Evolutionary conservation across 2,113 vertebrate species (phyloP).

Genomic region (Aspiorhynchus laticeps): DNA sequence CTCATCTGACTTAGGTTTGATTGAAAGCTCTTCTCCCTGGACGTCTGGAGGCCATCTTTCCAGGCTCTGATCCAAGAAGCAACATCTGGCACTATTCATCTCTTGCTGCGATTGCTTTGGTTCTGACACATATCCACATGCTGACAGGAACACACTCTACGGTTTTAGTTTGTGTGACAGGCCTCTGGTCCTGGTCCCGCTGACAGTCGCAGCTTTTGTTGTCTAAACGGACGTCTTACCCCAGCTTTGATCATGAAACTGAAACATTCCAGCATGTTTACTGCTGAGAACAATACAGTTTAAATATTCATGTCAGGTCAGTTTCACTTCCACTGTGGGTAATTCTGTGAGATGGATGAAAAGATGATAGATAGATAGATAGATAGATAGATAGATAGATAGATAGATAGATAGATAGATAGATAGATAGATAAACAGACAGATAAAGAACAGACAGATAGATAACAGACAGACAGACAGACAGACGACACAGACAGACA

Average conservation of each 20-base stretch:
- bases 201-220: conserved; percentile 41
- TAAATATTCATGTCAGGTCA: conserved; percentile 6
- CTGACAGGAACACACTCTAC: conserved; percentile 49
- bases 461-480: no score
- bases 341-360: no score
- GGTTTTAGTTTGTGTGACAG: conserved; percentile 43
- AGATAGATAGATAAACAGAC: background rate
- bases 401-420: background rate
- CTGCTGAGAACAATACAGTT: conserved; percentile 18
- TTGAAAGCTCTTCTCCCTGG: conserved; percentile 26
- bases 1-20: conserved; percentile 4
- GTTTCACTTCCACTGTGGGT: background rate
- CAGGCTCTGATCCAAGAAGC: conserved; percentile 28
- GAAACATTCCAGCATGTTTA: conserved; percentile 54
- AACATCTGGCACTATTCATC: conserved; percentile 57
- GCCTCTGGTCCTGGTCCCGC: conserved; percentile 20
- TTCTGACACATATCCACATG: conserved; percentile 53
- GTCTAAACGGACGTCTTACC: conserved; percentile 16
- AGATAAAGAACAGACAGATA: background rate
- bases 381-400: background rate
- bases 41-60: conserved; percentile 39
- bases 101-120: conserved; percentile 44
- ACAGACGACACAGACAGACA: no score
- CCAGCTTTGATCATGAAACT: conserved; percentile 43
- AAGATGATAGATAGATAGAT: background rate